Conservation (phyloP, 2,888 invertebrate genomes). For the Lypha dubia region DNA sequence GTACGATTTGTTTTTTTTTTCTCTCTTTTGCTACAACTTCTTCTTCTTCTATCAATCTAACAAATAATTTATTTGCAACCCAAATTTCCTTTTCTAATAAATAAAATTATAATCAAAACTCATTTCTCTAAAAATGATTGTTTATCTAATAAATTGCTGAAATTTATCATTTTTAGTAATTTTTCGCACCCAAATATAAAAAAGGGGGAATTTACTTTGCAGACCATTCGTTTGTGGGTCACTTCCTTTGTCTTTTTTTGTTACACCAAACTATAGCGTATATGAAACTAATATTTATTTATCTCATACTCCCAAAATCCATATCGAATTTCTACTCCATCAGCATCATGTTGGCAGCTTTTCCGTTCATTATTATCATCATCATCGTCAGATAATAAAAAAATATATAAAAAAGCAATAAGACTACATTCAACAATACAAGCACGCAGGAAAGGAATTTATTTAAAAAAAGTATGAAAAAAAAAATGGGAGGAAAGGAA, state of each 20-base stretch:
- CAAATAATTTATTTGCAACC: not conserved
- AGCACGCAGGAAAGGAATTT: constrained; percentile 62
- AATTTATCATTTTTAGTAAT: not conserved
- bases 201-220: not conserved
- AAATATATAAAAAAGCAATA: constrained; percentile 33
- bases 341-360: not conserved
- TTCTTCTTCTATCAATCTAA: not conserved
- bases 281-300: constrained; percentile 34
- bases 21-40: not conserved
- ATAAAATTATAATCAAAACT: not conserved
- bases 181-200: not conserved
- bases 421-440: constrained; percentile 47
- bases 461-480: not conserved
- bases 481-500: not conserved
- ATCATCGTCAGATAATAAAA: not conserved
- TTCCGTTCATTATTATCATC: constrained; percentile 21
- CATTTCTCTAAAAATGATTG: constrained; percentile 3
- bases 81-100: constrained; percentile 2
- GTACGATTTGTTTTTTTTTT: not conserved
- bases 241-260: constrained; percentile 45
- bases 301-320: not conserved
- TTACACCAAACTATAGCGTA: not conserved
- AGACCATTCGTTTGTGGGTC: constrained; percentile 31
- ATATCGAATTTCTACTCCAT: not conserved
- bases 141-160: constrained; percentile 4